Evolutionary conservation across 1,140 invertebrate species (phyloP).

Genomic region (Brachionus plicatilis): DNA sequence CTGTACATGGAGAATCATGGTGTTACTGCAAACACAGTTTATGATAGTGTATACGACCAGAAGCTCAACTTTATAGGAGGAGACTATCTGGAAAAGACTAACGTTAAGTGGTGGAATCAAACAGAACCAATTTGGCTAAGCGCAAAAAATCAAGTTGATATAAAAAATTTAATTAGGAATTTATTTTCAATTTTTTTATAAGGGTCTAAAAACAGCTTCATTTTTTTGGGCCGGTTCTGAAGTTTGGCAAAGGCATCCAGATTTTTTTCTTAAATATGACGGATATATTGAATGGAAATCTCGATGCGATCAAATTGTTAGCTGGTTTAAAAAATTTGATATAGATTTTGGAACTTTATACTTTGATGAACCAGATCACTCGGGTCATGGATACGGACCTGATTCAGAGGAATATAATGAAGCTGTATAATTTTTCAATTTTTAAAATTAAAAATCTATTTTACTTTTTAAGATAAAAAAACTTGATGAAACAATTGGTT

Average conservation of each 20-base stretch:
- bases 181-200: not conserved
- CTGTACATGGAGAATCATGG: conserved; percentile 59
- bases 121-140: conserved; percentile 42
- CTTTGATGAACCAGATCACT: conserved; percentile 67
- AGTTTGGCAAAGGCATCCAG: conserved; percentile 22
- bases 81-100: not conserved
- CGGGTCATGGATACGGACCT: conserved; percentile 54
- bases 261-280: conserved; percentile 26
- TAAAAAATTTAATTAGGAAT: not conserved
- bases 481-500: conserved; percentile 25
- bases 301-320: conserved; percentile 61
- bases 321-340: conserved; percentile 63
- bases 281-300: conserved; percentile 41
- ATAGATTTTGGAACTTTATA: conserved; percentile 63
- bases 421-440: not conserved
- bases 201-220: conserved; percentile 34
- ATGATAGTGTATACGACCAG: conserved; percentile 54
- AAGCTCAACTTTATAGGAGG: conserved; percentile 37
- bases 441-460: not conserved
- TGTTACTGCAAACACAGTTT: conserved; percentile 64
- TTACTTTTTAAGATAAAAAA: not conserved
- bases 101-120: conserved; percentile 42
- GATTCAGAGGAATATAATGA: not conserved
- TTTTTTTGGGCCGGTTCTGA: conserved; percentile 37
- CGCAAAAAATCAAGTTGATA: conserved; percentile 12